These are phyloP conservation scores for Biston betularia DNA, from an alignment of 2,888 invertebrate species.

Conservation along the genomic window DNA sequence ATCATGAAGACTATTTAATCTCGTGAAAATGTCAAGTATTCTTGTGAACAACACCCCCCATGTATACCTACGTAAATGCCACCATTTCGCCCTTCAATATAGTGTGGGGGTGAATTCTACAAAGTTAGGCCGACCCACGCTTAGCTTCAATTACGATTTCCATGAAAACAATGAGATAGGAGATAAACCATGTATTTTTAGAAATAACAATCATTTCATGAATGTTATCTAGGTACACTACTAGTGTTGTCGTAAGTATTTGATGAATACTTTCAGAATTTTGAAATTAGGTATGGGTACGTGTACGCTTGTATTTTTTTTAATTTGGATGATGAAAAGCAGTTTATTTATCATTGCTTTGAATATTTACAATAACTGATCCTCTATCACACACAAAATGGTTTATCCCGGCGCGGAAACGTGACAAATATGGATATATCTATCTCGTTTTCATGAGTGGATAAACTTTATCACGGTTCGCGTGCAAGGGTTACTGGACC, in stretches of 20 bases:
- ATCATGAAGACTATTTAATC: conserved; percentile 21
- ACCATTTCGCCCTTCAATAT: conserved; percentile 64
- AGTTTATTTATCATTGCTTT: neutral
- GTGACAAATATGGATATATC: too few species aligned
- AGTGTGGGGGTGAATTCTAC: conserved; percentile 61
- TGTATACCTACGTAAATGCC: conserved; percentile 66
- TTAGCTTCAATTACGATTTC: conserved; percentile 49
- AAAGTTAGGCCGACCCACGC: conserved; percentile 54
- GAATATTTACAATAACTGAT: neutral
- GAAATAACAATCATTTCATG: conserved; percentile 7
- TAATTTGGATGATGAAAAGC: too few species aligned
- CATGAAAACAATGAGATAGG: conserved; percentile 41
- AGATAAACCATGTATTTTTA: conserved; percentile 37
- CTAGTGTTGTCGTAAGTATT: conserved; percentile 2
- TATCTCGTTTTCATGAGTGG: too few species aligned
- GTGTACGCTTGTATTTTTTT: neutral
- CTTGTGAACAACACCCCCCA: conserved; percentile 60
- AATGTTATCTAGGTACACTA: neutral
- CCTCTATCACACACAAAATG: too few species aligned
- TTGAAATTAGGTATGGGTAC: neutral
- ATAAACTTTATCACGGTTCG: too few species aligned
- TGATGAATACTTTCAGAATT: neutral
- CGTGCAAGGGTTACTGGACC: too few species aligned
- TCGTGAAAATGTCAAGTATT: conserved; percentile 36
- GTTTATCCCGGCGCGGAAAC: too few species aligned